phyloP scores from a whole-genome alignment of 2,888 invertebrate genomes.

The Hypselothyrea guttata region DNA sequence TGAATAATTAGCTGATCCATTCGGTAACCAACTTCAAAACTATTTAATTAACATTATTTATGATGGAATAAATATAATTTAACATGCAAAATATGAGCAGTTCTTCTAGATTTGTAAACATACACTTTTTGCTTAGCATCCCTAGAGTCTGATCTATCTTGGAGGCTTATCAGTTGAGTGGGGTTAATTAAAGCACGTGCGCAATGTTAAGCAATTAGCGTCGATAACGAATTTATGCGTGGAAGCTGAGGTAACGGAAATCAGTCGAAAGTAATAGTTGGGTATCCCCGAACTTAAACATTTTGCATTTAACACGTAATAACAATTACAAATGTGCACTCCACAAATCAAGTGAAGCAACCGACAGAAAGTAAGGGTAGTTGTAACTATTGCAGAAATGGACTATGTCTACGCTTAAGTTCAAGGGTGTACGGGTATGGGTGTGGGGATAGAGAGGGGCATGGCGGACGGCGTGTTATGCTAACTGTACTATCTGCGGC shows the following conservation, averaged over 20 bases:
- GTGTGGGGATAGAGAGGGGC: slow-evolving; percentile 1
- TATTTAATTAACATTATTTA: too few relatives aligned
- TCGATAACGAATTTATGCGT: slow-evolving; percentile 58
- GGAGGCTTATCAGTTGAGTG: background rate
- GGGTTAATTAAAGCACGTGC: slow-evolving; percentile 55
- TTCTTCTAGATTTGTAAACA: too few relatives aligned
- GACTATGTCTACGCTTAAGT: too few relatives aligned
- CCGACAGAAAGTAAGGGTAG: too few relatives aligned
- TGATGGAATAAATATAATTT: too few relatives aligned
- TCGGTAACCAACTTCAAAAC: background rate
- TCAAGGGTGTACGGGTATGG: too few relatives aligned
- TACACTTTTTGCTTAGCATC: too few relatives aligned
- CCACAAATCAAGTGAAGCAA: slow-evolving; percentile 67
- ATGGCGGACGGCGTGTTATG: slow-evolving; percentile 13
- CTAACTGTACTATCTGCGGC: slow-evolving; percentile 20
- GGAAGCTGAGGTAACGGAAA: background rate
- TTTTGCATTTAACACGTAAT: slow-evolving; percentile 65
- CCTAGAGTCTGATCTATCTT: background rate
- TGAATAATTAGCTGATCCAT: too few relatives aligned
- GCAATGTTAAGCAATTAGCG: slow-evolving; percentile 63
- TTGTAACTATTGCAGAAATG: background rate
- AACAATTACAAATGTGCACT: slow-evolving; percentile 72
- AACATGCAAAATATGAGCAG: too few relatives aligned
- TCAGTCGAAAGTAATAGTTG: slow-evolving; percentile 2
- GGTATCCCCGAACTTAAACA: slow-evolving; percentile 28